Percentiles rank a stretch among this genome's conserved stretches.
phyloP scores from a whole-genome alignment of 2,797 vertebrate genomes.

The Sebastiscus albofasciatus region DNA sequence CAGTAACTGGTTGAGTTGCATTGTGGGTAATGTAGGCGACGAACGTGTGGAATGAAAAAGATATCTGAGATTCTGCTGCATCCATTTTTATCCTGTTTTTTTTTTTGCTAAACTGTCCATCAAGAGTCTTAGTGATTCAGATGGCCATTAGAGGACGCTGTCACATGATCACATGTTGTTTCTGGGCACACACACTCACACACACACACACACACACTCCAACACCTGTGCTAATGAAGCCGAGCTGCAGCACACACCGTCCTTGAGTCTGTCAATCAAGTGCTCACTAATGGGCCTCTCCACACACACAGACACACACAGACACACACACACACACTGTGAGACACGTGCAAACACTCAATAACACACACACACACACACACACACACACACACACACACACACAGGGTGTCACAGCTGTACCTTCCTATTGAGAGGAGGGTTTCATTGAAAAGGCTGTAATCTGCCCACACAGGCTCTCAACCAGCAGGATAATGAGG shows the following conservation, averaged over 20 bases:
- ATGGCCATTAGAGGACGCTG: not conserved
- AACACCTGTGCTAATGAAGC: slow-evolving; percentile 59
- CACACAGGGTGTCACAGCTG: slow-evolving; percentile 46
- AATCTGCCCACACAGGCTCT: slow-evolving; percentile 50
- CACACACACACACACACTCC: not conserved
- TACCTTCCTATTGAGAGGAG: slow-evolving; percentile 43
- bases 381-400: slow-evolving; percentile 11
- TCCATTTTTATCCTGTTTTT: not conserved
- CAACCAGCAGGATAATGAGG: slow-evolving; percentile 20
- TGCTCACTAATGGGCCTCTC: slow-evolving; percentile 35
- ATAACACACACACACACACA: not conserved
- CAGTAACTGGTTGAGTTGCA: not conserved
- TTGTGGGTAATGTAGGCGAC: not conserved
- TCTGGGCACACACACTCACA: not conserved
- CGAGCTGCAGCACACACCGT: slow-evolving; percentile 44
- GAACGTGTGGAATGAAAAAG: not conserved
- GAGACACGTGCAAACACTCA: slow-evolving; percentile 1
- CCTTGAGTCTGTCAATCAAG: slow-evolving; percentile 55
- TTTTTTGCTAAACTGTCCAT: not conserved
- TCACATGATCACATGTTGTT: not conserved
- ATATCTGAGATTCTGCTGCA: not conserved
- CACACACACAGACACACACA: not conserved
- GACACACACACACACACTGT: not conserved
- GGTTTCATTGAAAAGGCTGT: slow-evolving; percentile 43
- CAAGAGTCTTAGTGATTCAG: no score